Base-by-base conservation (phyloP, 2,797 vertebrate species). In the Rhadinocentrus ornatus region DNA sequence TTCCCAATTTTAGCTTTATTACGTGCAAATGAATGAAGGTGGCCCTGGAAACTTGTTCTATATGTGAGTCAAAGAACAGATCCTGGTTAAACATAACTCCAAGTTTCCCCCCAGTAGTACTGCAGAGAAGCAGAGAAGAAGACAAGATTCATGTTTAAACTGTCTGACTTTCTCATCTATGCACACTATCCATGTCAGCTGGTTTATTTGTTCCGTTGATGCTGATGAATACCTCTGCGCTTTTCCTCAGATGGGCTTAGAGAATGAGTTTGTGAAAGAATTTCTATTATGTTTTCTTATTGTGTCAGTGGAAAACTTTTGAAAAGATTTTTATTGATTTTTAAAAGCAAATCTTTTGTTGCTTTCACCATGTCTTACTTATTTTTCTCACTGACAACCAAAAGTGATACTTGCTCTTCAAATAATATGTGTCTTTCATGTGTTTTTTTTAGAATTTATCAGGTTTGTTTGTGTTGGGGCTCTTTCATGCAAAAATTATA, bases 401-500 rank as follows among this genome's bases (percentile, higher is more conserved):
- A 20, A 44, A 20, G 18, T 44, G 41, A 44, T 16, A 5, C 18
- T 20, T 44, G 41, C 41, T 44, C 16, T 44, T 16, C 41, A 41
- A 3, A 16, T 41, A 41, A 41, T 39, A 1, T 13, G 15, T 41
- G 15, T 41, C 13, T 41, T 41, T 16, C 15, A 18, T 9, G 44
- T 3, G 7, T 46, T 7, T 57, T 22, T 31, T 37, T 41, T 31
- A 44, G 65, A 69, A 46, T 59, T 13, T 29, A 67, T 69, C 12
- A 24, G 48, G 31, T 60, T 69, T 76, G 64, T 74, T 78, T 77
- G 52, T 72, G 39, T 70, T 0, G 0, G 24, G 39, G 12, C 29
- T 56, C 67, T 61, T 59, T 70, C 34, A 54, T 5, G 4, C 24
- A 66, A 71, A 78, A 77, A 71, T 57, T 0, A 75, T 73, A 70